A percentile compares a stretch with the other conserved stretches of the same genome.
phyloP scores from a whole-genome alignment of 2,888 invertebrate species.

The Thereva unica region DNA sequence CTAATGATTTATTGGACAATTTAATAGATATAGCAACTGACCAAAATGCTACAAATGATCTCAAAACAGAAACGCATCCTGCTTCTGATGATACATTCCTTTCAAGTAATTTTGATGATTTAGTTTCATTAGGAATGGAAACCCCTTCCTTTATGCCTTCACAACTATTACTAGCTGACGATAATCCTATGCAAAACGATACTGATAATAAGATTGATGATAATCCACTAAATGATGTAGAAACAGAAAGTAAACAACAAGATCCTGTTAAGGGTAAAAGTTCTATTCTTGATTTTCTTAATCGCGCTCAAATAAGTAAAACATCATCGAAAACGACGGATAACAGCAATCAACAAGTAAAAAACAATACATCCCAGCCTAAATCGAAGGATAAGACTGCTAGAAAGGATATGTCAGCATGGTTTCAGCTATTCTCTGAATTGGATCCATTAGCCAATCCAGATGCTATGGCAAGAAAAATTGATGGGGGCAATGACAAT shows the following conservation, averaged over 20 bases:
- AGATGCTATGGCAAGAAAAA: constrained; percentile 60
- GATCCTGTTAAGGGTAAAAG: constrained; percentile 38
- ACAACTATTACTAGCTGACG: constrained; percentile 59
- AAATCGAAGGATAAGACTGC: constrained; percentile 35
- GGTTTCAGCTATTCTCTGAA: constrained; percentile 92
- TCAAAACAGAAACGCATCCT: not conserved
- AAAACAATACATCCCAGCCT: not conserved
- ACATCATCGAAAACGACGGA: not conserved
- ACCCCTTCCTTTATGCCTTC: constrained; percentile 59
- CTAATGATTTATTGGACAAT: constrained; percentile 13
- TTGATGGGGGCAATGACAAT: constrained; percentile 54
- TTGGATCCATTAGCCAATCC: constrained; percentile 90
- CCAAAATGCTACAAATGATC: constrained; percentile 11
- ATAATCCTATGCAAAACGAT: constrained; percentile 4
- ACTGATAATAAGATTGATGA: not conserved
- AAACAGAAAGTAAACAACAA: not conserved
- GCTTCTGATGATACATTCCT: not conserved
- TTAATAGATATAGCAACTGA: constrained; percentile 18
- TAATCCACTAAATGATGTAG: not conserved
- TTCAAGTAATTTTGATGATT: constrained; percentile 38
- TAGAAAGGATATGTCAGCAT: constrained; percentile 66
- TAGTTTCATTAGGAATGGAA: constrained; percentile 33
- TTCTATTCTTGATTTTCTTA: constrained; percentile 41
- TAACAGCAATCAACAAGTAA: constrained; percentile 11
- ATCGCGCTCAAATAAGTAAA: constrained; percentile 33